Evolutionary conservation across 1,140 invertebrate genomes (phyloP).

Genomic region (Megalopta genalis): DNA sequence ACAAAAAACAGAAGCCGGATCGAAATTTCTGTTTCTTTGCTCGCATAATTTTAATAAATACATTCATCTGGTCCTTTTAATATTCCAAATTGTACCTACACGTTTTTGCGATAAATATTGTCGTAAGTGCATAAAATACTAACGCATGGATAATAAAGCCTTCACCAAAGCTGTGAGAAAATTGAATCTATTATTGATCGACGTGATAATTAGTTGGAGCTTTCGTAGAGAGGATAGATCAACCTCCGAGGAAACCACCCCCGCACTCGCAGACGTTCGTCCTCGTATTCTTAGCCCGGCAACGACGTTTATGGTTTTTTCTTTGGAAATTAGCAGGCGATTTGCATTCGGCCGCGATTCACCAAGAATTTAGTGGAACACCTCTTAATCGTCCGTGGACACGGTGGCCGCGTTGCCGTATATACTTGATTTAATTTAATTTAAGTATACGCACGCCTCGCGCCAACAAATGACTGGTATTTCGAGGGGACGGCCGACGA

Average conservation of each 20-base stretch:
- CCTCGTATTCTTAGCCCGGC: background rate
- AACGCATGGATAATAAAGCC: too few relatives aligned
- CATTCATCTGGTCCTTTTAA: too few relatives aligned
- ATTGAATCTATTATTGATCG: too few relatives aligned
- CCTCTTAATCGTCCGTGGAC: constrained; percentile 24
- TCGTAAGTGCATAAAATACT: too few relatives aligned
- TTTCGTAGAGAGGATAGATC: too few relatives aligned
- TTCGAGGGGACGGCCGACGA: constrained; percentile 25
- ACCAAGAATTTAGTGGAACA: constrained; percentile 27
- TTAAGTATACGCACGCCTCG: constrained; percentile 31
- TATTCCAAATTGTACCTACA: too few relatives aligned
- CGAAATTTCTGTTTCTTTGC: too few relatives aligned
- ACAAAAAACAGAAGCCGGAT: too few relatives aligned
- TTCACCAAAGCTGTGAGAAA: too few relatives aligned
- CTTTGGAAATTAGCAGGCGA: background rate
- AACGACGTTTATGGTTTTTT: background rate
- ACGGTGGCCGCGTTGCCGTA: background rate
- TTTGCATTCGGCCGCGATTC: constrained; percentile 28
- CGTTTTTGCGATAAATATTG: too few relatives aligned
- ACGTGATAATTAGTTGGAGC: too few relatives aligned
- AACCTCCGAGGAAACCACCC: background rate
- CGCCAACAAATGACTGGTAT: constrained; percentile 31
- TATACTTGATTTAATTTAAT: constrained; percentile 38
- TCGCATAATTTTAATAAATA: too few relatives aligned
- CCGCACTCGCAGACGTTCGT: background rate